A percentile compares a stretch with the other conserved stretches of the same genome.
Evolutionary conservation across 2,113 vertebrate species (phyloP).

Genomic region (Shinisaurus crocodilurus): DNA sequence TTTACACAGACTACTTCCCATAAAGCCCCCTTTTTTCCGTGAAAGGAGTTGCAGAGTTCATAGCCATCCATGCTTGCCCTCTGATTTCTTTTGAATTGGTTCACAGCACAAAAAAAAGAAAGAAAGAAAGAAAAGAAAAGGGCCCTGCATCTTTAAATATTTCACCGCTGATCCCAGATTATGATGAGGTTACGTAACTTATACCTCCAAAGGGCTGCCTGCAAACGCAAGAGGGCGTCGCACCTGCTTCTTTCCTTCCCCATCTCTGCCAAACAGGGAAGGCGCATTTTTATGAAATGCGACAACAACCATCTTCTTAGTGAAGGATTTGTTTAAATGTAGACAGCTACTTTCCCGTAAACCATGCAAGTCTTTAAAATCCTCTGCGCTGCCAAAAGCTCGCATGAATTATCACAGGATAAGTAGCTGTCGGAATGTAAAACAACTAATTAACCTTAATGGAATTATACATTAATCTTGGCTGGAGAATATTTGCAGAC

Average conservation of each 20-base stretch:
- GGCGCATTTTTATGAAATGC: neutral
- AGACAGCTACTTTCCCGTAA: neutral
- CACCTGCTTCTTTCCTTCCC: neutral
- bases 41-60: conserved; percentile 1
- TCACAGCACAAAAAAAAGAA: conserved; percentile 21
- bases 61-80: conserved; percentile 7
- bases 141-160: conserved; percentile 60
- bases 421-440: neutral
- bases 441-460: neutral
- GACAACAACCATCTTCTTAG: conserved; percentile 33
- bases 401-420: accelerated
- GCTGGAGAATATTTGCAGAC: neutral
- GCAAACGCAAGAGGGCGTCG: conserved; percentile 41
- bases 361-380: neutral
- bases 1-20: neutral
- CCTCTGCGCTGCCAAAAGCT: neutral
- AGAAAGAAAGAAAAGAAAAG: neutral
- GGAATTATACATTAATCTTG: neutral
- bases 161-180: conserved; percentile 57
- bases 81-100: conserved; percentile 45
- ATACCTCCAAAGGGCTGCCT: conserved; percentile 31
- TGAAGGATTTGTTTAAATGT: conserved; percentile 40
- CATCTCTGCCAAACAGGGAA: neutral
- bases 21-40: neutral
- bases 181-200: conserved; percentile 65